Percentiles rank a stretch among this genome's conserved stretches.
Evolutionary conservation across 2,113 vertebrate genomes (phyloP).

Genomic region (Heloderma charlesbogerti): DNA sequence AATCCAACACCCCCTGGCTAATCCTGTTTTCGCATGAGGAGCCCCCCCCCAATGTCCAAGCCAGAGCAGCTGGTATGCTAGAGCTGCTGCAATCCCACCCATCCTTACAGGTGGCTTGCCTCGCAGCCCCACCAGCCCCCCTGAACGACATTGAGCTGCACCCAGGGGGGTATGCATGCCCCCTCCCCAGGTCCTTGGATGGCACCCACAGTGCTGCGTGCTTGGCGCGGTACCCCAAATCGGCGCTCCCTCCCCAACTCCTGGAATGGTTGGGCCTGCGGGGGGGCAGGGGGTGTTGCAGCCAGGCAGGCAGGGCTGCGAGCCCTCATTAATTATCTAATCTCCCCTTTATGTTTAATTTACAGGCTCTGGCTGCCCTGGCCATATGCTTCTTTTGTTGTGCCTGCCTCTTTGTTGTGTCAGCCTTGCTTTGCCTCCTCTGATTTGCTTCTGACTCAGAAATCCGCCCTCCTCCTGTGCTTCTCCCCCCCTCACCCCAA

Average conservation of each 20-base stretch:
- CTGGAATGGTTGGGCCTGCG: neutral
- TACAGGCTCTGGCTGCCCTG: slow-evolving; percentile 83
- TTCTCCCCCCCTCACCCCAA: neutral
- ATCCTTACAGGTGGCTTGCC: slow-evolving; percentile 61
- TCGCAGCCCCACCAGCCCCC: neutral
- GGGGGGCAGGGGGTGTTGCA: slow-evolving; percentile 9
- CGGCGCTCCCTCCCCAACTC: no score
- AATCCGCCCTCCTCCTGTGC: slow-evolving; percentile 15
- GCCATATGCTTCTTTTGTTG: slow-evolving; percentile 89
- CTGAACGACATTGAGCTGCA: neutral
- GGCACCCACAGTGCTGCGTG: neutral
- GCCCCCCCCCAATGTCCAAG: neutral
- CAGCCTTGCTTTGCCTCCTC: slow-evolving; percentile 70
- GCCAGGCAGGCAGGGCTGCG: slow-evolving; percentile 66
- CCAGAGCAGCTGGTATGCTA: slow-evolving; percentile 60
- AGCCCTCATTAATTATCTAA: slow-evolving; percentile 88
- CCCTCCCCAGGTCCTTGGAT: neutral
- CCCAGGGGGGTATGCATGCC: neutral
- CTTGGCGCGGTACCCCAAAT: neutral
- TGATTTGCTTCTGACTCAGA: slow-evolving; percentile 35
- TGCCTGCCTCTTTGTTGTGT: slow-evolving; percentile 78
- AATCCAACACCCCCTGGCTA: slow-evolving; percentile 12
- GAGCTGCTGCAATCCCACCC: slow-evolving; percentile 37
- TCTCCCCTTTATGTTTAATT: slow-evolving; percentile 90
- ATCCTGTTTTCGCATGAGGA: slow-evolving; percentile 55